Conservation (phyloP, 2,797 vertebrate genomes). For the Ctenopoma multispine region DNA sequence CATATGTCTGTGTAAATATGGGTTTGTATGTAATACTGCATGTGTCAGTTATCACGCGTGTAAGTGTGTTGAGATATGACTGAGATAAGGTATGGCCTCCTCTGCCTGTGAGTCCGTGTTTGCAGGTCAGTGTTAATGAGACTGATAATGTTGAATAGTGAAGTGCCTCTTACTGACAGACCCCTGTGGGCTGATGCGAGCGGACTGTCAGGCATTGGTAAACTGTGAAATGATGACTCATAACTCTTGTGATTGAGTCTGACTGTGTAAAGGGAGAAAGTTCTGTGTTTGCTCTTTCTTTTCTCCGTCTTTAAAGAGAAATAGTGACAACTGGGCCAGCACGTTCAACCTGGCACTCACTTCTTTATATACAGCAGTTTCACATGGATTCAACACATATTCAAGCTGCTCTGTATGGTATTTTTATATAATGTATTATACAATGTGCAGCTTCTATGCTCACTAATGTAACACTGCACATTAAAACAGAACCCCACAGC, state of each 20-base stretch:
- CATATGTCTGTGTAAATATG: not conserved
- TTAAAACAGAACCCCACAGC: no score
- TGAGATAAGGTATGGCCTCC: not conserved
- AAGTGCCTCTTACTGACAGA: conserved; percentile 38
- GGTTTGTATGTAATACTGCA: conserved; percentile 5
- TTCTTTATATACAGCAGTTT: not conserved
- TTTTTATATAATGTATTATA: no score
- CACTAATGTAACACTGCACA: no score
- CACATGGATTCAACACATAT: conserved; percentile 4
- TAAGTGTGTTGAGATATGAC: not conserved
- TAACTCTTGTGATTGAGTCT: conserved; percentile 28
- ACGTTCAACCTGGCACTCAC: not conserved
- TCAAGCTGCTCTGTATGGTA: not conserved
- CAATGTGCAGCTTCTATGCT: no score
- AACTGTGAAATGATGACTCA: conserved; percentile 40
- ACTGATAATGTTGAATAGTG: conserved; percentile 34
- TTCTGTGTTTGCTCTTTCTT: conserved; percentile 6
- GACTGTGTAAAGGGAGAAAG: not conserved
- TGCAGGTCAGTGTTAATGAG: conserved; percentile 37
- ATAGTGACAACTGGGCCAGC: not conserved
- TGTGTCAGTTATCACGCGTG: conserved; percentile 3
- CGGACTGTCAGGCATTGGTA: conserved; percentile 35
- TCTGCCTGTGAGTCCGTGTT: conserved; percentile 22
- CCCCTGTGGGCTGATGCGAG: conserved; percentile 20
- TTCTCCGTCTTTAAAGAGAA: not conserved